Evolutionary conservation across 2,888 invertebrate genomes (phyloP).

Genomic region (Ellobium chinense): DNA sequence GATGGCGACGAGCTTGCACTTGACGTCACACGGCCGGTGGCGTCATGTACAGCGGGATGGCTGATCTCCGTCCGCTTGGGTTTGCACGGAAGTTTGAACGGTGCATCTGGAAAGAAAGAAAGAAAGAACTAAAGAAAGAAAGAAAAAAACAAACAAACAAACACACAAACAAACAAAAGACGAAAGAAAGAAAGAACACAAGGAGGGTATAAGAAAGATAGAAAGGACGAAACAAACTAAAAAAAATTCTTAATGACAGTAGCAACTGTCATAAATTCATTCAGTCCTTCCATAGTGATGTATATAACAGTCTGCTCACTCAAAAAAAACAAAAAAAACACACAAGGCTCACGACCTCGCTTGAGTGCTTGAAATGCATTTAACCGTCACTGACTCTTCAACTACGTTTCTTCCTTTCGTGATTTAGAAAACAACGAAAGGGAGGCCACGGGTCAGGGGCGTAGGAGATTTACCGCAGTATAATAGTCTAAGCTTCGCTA

Average conservation of each 20-base stretch:
- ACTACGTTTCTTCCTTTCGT: no score
- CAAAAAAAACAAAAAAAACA: no score
- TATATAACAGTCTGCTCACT: no score
- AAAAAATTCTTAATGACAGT: background rate
- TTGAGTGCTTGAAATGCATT: no score
- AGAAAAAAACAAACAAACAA: background rate
- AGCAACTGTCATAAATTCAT: background rate
- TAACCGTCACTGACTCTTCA: no score
- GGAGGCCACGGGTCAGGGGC: no score
- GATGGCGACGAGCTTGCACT: background rate
- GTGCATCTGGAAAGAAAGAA: slow-evolving; percentile 21
- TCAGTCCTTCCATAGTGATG: no score
- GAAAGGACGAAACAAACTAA: background rate
- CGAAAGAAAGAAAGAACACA: background rate
- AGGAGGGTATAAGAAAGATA: background rate
- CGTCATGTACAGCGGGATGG: slow-evolving; percentile 31
- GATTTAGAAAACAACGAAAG: no score
- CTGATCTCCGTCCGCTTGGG: slow-evolving; percentile 44
- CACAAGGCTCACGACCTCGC: no score
- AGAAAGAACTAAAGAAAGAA: background rate
- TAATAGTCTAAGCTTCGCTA: no score
- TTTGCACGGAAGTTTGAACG: slow-evolving; percentile 45
- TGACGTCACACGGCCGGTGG: background rate
- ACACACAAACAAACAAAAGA: background rate
- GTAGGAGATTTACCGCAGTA: no score